These are phyloP conservation scores for Drosophila koepferae DNA, from an alignment of 2,888 invertebrate species.

Conservation along the genomic window DNA sequence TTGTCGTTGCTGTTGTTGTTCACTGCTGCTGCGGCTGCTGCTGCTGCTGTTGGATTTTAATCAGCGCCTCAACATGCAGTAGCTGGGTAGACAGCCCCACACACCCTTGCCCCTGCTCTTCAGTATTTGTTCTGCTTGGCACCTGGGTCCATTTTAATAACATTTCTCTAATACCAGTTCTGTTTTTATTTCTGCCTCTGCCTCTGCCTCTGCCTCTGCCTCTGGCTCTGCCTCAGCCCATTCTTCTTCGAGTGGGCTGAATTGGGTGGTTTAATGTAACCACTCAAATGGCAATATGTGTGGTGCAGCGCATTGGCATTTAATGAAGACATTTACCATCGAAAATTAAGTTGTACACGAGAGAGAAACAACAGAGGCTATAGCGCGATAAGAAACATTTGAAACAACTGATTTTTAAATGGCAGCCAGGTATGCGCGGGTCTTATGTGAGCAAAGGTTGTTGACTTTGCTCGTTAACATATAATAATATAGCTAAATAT, in stretches of 20 bases:
- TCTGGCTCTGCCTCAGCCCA: too few species aligned
- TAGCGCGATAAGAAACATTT: conserved; percentile 33
- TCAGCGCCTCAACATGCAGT: conserved; percentile 53
- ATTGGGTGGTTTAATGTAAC: conserved; percentile 26
- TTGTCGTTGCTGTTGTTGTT: conserved; percentile 44
- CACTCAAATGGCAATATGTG: conserved; percentile 34
- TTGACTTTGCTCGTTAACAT: conserved; percentile 31
- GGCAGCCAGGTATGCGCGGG: conserved; percentile 7
- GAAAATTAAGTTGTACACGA: conserved; percentile 70
- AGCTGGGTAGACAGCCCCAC: conserved; percentile 13
- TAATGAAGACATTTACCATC: conserved; percentile 71
- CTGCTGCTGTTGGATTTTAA: conserved; percentile 64
- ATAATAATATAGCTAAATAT: conserved; percentile 4
- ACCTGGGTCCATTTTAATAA: conserved; percentile 62
- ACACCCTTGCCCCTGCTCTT: neutral
- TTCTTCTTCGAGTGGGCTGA: conserved; percentile 2
- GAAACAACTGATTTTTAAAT: conserved; percentile 45
- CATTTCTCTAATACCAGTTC: conserved; percentile 42
- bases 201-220: neutral
- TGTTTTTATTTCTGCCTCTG: neutral
- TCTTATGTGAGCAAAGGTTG: conserved; percentile 20
- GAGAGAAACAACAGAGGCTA: conserved; percentile 8
- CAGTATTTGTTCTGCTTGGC: conserved; percentile 68
- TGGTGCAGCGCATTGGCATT: conserved; percentile 32
- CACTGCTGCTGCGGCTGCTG: conserved; percentile 17